phyloP scores from a whole-genome alignment of 1,140 invertebrate genomes.

The Lordiphosa clarofinis region DNA sequence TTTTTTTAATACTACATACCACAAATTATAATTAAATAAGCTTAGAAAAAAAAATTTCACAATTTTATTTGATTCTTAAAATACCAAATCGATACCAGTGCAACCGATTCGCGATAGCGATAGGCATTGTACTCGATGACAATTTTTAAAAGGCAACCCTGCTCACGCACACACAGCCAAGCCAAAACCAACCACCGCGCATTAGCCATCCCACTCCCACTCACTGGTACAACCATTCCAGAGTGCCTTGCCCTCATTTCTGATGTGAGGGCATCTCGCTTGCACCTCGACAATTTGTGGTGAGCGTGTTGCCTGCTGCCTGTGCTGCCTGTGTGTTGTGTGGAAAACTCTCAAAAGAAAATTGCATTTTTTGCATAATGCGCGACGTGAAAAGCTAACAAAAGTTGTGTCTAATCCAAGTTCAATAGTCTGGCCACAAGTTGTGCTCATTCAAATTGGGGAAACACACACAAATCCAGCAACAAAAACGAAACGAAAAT shows the following conservation, averaged over 20 bases:
- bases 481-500: slow-evolving; percentile 71
- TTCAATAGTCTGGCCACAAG: slow-evolving; percentile 63
- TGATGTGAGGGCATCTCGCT: slow-evolving; percentile 60
- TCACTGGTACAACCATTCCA: slow-evolving; percentile 23
- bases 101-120: not conserved
- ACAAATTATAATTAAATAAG: no score
- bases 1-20: no score
- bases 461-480: slow-evolving; percentile 65
- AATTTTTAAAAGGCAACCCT: slow-evolving; percentile 8
- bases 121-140: no score
- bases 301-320: slow-evolving; percentile 56
- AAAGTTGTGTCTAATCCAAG: slow-evolving; percentile 70
- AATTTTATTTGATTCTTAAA: no score
- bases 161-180: slow-evolving; percentile 18
- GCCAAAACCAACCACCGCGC: not conserved
- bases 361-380: slow-evolving; percentile 79
- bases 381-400: slow-evolving; percentile 72
- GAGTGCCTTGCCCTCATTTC: slow-evolving; percentile 73
- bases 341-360: slow-evolving; percentile 69
- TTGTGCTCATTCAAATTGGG: slow-evolving; percentile 57
- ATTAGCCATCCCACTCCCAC: slow-evolving; percentile 42
- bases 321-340: slow-evolving; percentile 50
- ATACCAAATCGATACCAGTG: no score
- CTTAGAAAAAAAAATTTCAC: no score
- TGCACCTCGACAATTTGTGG: slow-evolving; percentile 62